phyloP scores from a whole-genome alignment of 2,797 vertebrate species.

The Rhabdophis nuchalis region DNA sequence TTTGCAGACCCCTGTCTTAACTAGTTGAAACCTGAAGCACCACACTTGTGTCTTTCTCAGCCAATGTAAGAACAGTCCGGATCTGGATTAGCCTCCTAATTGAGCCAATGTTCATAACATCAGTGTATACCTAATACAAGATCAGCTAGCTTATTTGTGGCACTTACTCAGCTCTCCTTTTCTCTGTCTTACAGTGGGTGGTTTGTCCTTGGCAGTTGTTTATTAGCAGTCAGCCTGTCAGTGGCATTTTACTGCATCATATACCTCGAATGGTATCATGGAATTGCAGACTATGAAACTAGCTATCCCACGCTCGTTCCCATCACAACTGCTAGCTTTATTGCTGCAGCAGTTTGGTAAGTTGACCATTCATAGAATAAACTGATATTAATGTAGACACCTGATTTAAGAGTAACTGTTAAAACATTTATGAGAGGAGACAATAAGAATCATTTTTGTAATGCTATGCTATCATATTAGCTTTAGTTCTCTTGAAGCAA shows the following conservation, averaged over 20 bases:
- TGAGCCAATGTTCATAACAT: not conserved
- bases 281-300: slow-evolving; percentile 85
- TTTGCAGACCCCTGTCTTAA: too few species aligned
- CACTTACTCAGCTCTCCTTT: not conserved
- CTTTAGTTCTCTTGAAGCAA: not conserved
- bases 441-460: not conserved
- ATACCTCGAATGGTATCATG: slow-evolving; percentile 90
- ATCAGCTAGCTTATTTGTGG: not conserved
- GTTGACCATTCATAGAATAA: slow-evolving; percentile 34
- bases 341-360: slow-evolving; percentile 89
- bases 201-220: slow-evolving; percentile 78
- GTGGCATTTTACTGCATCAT: slow-evolving; percentile 88
- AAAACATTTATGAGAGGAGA: not conserved
- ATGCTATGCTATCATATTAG: not conserved
- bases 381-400: not conserved
- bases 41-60: not conserved
- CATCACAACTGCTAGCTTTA: slow-evolving; percentile 85
- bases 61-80: not conserved
- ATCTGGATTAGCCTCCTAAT: not conserved
- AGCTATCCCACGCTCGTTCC: slow-evolving; percentile 85
- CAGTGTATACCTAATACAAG: not conserved
- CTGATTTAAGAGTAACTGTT: not conserved
- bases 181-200: slow-evolving; percentile 77
- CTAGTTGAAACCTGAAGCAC: not conserved
- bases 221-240: slow-evolving; percentile 77